Conservation (phyloP, 2,113 vertebrate species). For the Sprattus sprattus region DNA sequence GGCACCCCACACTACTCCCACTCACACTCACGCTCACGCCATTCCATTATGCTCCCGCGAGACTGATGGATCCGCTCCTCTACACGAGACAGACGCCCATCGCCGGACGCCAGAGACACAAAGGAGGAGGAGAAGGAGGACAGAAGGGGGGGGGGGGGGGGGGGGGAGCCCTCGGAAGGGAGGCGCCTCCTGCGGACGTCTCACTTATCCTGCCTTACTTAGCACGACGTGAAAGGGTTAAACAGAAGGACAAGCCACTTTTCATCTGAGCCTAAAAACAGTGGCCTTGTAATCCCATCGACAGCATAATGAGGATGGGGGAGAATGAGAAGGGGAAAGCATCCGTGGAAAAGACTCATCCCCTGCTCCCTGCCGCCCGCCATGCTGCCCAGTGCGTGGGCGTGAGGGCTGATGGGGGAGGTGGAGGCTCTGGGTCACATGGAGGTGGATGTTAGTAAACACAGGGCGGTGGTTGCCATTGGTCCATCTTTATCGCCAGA, state of each 20-base stretch:
- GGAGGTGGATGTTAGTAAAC: background rate
- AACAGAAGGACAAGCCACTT: background rate
- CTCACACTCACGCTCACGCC: conserved; percentile 39
- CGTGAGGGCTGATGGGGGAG: background rate
- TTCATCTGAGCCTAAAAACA: background rate
- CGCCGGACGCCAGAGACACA: conserved; percentile 20
- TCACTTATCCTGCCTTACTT: background rate
- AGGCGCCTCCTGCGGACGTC: too few relatives aligned
- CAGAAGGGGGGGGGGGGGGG: background rate
- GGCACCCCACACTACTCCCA: background rate
- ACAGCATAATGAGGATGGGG: background rate
- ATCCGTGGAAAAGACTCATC: background rate
- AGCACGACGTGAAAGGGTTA: background rate
- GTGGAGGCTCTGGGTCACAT: background rate
- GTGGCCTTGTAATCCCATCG: background rate
- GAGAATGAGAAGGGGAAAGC: background rate
- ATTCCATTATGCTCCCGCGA: conserved; percentile 32
- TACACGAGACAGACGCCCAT: conserved; percentile 21
- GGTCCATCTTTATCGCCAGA: background rate
- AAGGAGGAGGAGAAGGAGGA: background rate
- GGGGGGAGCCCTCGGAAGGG: background rate
- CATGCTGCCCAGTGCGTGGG: background rate
- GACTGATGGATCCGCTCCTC: conserved; percentile 13
- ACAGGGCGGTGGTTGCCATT: too few relatives aligned
- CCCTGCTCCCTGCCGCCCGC: background rate